These are phyloP conservation scores for Channa maculata DNA, from an alignment of 2,113 vertebrate species.

Conservation along the genomic window DNA sequence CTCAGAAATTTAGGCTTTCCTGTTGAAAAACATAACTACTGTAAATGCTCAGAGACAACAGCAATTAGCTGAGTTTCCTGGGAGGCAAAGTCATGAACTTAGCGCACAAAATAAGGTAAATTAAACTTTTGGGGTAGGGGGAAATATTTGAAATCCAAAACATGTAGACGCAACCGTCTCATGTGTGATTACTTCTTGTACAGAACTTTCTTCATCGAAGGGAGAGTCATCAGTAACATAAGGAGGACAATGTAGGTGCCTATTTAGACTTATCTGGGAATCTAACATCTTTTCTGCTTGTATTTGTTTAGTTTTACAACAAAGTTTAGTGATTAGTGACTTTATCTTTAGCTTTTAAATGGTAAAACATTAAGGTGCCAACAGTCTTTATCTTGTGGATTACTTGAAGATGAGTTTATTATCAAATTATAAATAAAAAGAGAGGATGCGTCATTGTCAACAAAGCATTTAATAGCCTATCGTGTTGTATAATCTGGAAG, in stretches of 20 bases:
- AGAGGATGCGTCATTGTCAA: background rate
- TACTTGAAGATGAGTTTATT: background rate
- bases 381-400: background rate
- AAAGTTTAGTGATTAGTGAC: background rate
- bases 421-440: background rate
- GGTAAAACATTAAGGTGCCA: background rate
- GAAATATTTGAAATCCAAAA: no score
- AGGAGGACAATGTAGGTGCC: slow-evolving; percentile 43
- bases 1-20: no score
- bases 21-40: no score
- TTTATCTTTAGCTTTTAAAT: slow-evolving; percentile 39
- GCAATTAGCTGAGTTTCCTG: background rate
- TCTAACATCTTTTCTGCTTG: slow-evolving; percentile 15
- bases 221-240: slow-evolving; percentile 36
- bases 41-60: background rate
- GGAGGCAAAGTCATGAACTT: background rate
- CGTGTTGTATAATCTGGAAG: background rate
- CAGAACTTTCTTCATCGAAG: slow-evolving; percentile 12
- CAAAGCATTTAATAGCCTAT: background rate
- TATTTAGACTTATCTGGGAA: slow-evolving; percentile 30
- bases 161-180: no score
- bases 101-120: background rate
- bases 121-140: no score
- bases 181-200: no score
- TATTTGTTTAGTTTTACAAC: slow-evolving; percentile 23